Percentiles rank a stretch among this genome's conserved stretches.
Conservation (phyloP, 2,113 vertebrate genomes). For the Caretta caretta region DNA sequence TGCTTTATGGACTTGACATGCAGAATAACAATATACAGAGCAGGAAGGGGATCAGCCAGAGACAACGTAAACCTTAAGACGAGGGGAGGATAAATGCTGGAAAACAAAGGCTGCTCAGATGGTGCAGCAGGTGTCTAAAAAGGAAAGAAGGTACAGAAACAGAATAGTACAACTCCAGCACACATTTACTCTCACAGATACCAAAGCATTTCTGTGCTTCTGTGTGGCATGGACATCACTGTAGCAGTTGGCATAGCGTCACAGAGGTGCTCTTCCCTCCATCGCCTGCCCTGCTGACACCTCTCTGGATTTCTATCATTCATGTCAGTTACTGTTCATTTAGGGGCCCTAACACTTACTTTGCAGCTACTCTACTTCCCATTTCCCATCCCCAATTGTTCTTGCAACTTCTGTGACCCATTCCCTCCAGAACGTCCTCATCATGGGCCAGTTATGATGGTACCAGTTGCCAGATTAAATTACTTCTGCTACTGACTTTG, state of each 20-base stretch:
- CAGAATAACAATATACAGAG: background rate
- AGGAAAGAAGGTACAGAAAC: background rate
- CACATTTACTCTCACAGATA: background rate
- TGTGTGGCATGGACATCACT: background rate
- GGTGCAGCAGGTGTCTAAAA: background rate
- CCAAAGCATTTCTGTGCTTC: background rate
- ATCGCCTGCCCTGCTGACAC: background rate
- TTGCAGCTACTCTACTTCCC: background rate
- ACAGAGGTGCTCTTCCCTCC: background rate
- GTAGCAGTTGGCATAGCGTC: background rate
- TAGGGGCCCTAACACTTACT: background rate
- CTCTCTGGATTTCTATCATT: background rate
- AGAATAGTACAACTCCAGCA: background rate
- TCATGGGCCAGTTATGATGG: background rate
- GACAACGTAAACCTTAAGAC: rapidly evolving
- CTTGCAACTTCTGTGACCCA: background rate
- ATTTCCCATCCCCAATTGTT: too few species aligned
- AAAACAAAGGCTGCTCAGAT: background rate
- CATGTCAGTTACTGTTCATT: background rate
- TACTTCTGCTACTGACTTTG: background rate
- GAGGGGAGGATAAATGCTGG: rapidly evolving
- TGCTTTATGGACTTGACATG: background rate
- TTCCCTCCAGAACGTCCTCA: background rate
- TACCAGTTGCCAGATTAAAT: background rate
- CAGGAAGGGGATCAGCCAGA: background rate